Evolutionary conservation across 2,888 invertebrate species (phyloP).

Genomic region (Piscicola geometra): DNA sequence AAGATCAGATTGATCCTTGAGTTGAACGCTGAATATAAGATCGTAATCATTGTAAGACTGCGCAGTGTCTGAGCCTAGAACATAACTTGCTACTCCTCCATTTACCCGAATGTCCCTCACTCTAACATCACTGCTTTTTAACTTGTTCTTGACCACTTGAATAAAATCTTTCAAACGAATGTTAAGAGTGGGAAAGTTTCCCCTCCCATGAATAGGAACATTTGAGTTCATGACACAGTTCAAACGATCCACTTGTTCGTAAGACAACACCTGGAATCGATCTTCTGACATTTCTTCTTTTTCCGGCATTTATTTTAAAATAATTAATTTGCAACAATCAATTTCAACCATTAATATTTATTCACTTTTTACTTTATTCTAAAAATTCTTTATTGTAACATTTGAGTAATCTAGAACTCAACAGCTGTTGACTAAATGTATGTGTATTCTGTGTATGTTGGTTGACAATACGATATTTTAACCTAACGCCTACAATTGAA

Average conservation of each 20-base stretch:
- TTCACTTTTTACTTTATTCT: background rate
- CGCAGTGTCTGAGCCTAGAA: conserved; percentile 67
- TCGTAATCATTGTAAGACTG: conserved; percentile 90
- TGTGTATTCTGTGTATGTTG: background rate
- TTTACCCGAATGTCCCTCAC: conserved; percentile 81
- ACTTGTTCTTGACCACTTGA: conserved; percentile 79
- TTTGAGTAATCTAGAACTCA: conserved; percentile 11
- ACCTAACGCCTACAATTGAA: background rate
- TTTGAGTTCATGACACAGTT: conserved; percentile 93
- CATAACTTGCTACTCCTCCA: conserved; percentile 93
- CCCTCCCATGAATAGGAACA: conserved; percentile 84
- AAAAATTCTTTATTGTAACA: background rate
- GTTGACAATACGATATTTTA: conserved; percentile 7
- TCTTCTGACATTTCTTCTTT: conserved; percentile 36
- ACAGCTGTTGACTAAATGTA: conserved; percentile 33
- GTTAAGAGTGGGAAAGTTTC: conserved; percentile 59
- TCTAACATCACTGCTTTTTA: conserved; percentile 71
- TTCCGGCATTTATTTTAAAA: conserved; percentile 31
- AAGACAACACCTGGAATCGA: conserved; percentile 82
- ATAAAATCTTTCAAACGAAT: conserved; percentile 87
- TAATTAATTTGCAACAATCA: background rate
- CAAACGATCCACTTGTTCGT: conserved; percentile 87
- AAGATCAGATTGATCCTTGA: conserved; percentile 69
- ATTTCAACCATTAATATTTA: background rate
- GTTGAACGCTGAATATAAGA: conserved; percentile 93